phyloP scores from a whole-genome alignment of 2,113 vertebrate species.

The Elgaria multicarinata region DNA sequence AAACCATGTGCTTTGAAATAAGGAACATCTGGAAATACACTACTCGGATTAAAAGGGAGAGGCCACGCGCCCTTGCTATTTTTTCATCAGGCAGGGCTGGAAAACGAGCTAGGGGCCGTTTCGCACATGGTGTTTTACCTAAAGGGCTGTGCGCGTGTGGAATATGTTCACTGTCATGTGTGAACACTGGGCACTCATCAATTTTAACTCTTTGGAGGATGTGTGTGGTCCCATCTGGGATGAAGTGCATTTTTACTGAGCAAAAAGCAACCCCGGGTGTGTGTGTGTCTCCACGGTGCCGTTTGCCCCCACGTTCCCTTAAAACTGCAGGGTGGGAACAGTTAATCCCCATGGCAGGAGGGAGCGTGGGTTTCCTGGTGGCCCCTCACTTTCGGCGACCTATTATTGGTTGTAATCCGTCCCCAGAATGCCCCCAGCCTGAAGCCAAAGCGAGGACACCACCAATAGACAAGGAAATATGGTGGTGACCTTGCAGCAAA shows the following conservation, averaged over 20 bases:
- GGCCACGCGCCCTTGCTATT: neutral
- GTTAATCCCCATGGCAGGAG: too few relatives aligned
- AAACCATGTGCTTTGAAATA: slow-evolving; percentile 29
- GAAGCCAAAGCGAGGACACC: too few relatives aligned
- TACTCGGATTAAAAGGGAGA: neutral
- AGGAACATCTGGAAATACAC: slow-evolving; percentile 4
- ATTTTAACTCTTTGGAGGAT: neutral
- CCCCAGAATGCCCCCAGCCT: too few relatives aligned
- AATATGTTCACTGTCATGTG: neutral
- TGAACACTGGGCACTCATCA: too few relatives aligned
- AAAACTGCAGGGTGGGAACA: too few relatives aligned
- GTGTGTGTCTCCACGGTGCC: too few relatives aligned
- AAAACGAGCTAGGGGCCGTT: neutral
- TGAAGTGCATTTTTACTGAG: neutral
- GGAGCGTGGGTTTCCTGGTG: too few relatives aligned
- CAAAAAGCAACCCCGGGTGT: neutral
- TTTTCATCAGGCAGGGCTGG: neutral
- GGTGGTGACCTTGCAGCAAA: too few relatives aligned
- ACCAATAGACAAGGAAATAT: too few relatives aligned
- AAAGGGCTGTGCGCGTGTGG: neutral
- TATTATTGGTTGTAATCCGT: too few relatives aligned
- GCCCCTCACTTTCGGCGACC: too few relatives aligned
- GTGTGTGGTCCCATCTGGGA: neutral
- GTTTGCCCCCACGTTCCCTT: too few relatives aligned
- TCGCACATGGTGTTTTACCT: neutral